Evolutionary conservation across 2,888 invertebrate genomes (phyloP).

Genomic region (Euproctis similis): DNA sequence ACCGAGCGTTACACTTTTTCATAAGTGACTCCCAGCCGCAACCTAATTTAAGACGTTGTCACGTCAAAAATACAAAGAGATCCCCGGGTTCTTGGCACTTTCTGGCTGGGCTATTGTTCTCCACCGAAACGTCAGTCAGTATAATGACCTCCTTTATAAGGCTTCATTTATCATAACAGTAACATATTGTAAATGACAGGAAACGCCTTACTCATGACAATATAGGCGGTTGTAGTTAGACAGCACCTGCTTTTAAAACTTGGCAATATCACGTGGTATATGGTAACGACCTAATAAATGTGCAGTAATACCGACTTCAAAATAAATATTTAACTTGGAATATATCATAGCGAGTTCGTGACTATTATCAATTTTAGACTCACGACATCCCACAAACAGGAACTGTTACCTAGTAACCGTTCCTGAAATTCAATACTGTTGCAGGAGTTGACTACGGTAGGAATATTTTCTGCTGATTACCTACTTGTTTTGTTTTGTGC

Average conservation of each 20-base stretch:
- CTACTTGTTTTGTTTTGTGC: too few species aligned
- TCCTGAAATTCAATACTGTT: constrained; percentile 67
- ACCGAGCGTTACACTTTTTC: too few species aligned
- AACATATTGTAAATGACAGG: constrained; percentile 45
- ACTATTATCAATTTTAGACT: constrained; percentile 34
- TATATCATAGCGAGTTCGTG: constrained; percentile 50
- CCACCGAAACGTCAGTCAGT: constrained; percentile 35
- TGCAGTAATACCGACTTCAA: constrained; percentile 18
- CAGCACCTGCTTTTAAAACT: constrained; percentile 23
- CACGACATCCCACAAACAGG: constrained; percentile 34
- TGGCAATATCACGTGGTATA: constrained; percentile 26
- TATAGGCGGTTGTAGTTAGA: constrained; percentile 25
- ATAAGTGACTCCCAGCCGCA: too few species aligned
- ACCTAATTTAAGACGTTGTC: too few species aligned
- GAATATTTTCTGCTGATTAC: too few species aligned
- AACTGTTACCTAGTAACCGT: constrained; percentile 63
- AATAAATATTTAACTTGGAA: constrained; percentile 17
- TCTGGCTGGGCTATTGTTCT: constrained; percentile 61
- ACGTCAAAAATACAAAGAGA: constrained; percentile 59
- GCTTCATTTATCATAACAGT: constrained; percentile 53
- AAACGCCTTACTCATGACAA: constrained; percentile 44
- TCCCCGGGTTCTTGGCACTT: constrained; percentile 47
- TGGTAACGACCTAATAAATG: constrained; percentile 39
- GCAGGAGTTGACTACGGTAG: too few species aligned
- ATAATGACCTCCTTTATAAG: constrained; percentile 62